Percentiles rank a stretch among this genome's conserved stretches.
These are phyloP conservation scores for Montifringilla adamsi DNA, from an alignment of 2,113 vertebrate species.

Conservation along the genomic window DNA sequence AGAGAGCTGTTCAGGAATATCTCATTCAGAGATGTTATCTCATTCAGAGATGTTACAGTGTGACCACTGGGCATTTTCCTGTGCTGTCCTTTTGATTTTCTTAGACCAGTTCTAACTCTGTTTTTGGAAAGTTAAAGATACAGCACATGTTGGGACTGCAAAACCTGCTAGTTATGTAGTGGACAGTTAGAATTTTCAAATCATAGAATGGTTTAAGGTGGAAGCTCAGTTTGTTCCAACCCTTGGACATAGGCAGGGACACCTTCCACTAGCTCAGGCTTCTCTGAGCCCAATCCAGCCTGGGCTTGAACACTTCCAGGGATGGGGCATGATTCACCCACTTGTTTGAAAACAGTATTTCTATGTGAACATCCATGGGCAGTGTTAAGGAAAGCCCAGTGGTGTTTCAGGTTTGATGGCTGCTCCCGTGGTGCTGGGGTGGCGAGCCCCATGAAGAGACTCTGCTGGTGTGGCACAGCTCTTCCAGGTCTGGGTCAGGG, in stretches of 20 bases:
- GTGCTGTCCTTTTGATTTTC: background rate
- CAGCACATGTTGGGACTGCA: background rate
- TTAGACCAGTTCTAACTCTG: background rate
- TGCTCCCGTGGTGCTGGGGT: background rate
- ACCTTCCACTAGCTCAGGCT: background rate
- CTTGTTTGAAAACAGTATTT: background rate
- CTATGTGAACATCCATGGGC: rapidly evolving
- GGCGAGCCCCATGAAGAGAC: background rate
- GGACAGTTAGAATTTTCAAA: background rate
- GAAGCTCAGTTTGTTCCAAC: background rate
- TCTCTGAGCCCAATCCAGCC: background rate
- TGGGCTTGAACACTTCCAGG: background rate
- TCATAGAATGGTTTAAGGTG: background rate
- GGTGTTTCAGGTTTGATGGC: background rate
- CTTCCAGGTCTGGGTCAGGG: background rate
- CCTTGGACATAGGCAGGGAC: background rate
- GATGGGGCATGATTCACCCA: background rate
- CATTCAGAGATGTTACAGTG: background rate
- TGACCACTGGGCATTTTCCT: background rate
- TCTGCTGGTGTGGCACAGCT: background rate
- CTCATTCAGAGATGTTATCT: background rate
- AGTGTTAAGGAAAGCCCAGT: background rate
- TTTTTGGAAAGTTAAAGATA: background rate
- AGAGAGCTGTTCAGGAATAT: background rate
- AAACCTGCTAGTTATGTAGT: background rate